A percentile compares a stretch with the other conserved stretches of the same genome.
phyloP scores from a whole-genome alignment of 2,888 invertebrate genomes.

The Protophormia terraenovae region DNA sequence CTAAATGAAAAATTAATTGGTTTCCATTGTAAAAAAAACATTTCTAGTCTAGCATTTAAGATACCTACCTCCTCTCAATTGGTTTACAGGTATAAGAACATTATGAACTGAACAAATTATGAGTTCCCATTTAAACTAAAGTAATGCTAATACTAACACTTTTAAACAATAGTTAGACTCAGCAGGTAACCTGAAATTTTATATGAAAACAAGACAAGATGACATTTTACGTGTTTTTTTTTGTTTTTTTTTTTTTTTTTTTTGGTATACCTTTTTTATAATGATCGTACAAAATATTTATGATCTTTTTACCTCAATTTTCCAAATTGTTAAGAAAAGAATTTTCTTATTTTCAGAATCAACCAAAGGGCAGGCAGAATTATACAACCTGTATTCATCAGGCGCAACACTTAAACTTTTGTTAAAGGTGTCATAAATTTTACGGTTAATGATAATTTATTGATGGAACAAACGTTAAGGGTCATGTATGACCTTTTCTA shows the following conservation, averaged over 20 bases:
- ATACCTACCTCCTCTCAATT: neutral
- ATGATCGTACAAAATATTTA: neutral
- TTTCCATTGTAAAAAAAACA: conserved; percentile 26
- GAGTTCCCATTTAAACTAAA: conserved; percentile 29
- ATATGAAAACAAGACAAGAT: conserved; percentile 24
- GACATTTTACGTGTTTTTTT: conserved; percentile 23
- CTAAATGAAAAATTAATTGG: conserved; percentile 55
- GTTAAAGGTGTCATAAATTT: conserved; percentile 43
- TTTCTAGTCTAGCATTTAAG: no score
- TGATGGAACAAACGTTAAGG: conserved; percentile 7
- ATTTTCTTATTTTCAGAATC: conserved; percentile 39
- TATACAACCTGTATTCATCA: conserved; percentile 10
- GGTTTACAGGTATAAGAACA: neutral
- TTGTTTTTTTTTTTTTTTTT: no score
- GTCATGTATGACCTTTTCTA: conserved; percentile 14
- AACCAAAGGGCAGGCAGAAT: neutral
- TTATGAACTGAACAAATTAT: neutral
- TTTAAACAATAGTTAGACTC: neutral
- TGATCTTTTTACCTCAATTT: conserved; percentile 4
- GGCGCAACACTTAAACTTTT: neutral
- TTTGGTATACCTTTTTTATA: no score
- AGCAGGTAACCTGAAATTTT: conserved; percentile 21
- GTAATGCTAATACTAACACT: conserved; percentile 3
- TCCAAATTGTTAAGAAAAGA: conserved; percentile 1
- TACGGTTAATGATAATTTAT: conserved; percentile 57